phyloP scores from a whole-genome alignment of 2,797 vertebrate species.

The Molossus molossus region DNA sequence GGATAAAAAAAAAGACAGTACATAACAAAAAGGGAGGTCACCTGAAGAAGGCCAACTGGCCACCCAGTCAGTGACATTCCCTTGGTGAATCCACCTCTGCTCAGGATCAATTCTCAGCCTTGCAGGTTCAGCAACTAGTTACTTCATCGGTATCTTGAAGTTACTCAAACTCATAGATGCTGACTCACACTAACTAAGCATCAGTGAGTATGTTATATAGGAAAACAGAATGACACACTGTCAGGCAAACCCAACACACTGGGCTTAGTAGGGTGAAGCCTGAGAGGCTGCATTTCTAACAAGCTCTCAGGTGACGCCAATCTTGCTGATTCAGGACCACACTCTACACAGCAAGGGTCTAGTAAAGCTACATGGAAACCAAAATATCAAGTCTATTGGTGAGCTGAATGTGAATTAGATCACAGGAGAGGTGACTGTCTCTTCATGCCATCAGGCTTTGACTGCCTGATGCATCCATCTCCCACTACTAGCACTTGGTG shows the following conservation, averaged over 20 bases:
- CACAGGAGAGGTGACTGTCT: neutral
- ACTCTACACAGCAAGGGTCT: neutral
- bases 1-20: neutral
- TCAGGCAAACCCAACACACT: neutral
- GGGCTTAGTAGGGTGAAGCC: neutral
- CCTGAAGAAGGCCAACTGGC: neutral
- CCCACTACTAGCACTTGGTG: neutral
- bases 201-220: neutral
- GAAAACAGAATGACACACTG: neutral
- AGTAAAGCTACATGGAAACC: neutral
- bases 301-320: neutral
- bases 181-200: constrained; percentile 42
- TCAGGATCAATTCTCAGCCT: neutral
- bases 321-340: neutral
- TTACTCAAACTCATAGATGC: neutral
- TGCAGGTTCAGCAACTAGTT: neutral
- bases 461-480: neutral
- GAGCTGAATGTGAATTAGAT: neutral
- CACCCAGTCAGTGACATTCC: neutral
- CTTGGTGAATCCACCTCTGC: constrained; percentile 7
- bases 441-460: neutral
- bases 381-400: neutral
- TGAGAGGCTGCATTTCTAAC: neutral
- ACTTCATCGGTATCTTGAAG: neutral
- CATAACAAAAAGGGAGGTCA: neutral